These are phyloP conservation scores for Harpegnathos saltator DNA, from an alignment of 1,140 invertebrate genomes.

Conservation along the genomic window DNA sequence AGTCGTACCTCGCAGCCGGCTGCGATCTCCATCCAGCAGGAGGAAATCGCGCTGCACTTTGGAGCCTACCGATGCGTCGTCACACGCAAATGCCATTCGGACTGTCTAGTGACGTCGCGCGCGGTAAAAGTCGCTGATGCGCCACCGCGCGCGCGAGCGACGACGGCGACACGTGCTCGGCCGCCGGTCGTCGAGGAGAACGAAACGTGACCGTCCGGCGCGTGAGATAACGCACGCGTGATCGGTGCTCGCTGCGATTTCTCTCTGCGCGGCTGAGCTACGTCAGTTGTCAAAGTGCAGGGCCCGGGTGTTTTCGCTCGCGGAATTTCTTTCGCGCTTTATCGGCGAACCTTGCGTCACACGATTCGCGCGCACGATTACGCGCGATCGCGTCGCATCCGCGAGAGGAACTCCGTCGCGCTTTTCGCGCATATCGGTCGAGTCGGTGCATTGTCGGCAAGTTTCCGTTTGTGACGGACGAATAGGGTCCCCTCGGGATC, in stretches of 20 bases:
- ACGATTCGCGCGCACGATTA: too few relatives aligned
- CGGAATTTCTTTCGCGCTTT: neutral
- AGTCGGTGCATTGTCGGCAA: too few relatives aligned
- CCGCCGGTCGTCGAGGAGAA: constrained; percentile 25
- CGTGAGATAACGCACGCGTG: constrained; percentile 26
- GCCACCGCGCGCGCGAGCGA: too few relatives aligned
- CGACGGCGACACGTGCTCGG: neutral
- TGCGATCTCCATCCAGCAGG: constrained; percentile 13
- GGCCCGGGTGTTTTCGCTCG: neutral
- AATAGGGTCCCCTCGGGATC: too few relatives aligned
- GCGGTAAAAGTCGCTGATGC: constrained; percentile 14
- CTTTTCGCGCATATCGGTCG: neutral
- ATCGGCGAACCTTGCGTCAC: neutral
- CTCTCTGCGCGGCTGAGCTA: neutral
- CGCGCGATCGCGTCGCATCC: neutral
- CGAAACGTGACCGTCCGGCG: constrained; percentile 9
- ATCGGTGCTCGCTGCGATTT: neutral
- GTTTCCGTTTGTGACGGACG: neutral
- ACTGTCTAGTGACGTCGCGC: constrained; percentile 20
- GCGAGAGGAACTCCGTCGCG: neutral
- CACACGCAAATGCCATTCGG: neutral
- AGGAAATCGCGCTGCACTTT: neutral
- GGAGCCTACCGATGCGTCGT: too few relatives aligned
- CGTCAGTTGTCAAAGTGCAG: constrained; percentile 7
- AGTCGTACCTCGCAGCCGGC: neutral